Evolutionary conservation across 2,888 invertebrate genomes (phyloP).

Genomic region (Dolichomitus sp.): DNA sequence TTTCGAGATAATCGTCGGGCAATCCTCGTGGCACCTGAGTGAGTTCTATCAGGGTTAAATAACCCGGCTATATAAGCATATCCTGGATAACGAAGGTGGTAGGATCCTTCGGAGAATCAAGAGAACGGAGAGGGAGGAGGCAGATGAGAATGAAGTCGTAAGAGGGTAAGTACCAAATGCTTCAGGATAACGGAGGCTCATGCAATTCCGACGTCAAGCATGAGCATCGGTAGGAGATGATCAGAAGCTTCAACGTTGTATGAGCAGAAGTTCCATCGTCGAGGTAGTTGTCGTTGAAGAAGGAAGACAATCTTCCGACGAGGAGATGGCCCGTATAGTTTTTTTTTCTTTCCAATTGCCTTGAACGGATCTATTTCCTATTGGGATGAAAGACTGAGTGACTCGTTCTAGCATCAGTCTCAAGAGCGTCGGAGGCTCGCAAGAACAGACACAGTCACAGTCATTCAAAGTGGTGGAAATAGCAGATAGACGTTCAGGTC

Average conservation of each 20-base stretch:
- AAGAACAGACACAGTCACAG: conserved; percentile 14
- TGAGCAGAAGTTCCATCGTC: conserved; percentile 50
- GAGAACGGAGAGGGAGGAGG: not conserved
- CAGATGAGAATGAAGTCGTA: conserved; percentile 22
- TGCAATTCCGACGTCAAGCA: conserved; percentile 24
- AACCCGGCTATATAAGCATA: conserved; percentile 50
- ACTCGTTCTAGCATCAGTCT: not conserved
- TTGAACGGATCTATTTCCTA: conserved; percentile 84
- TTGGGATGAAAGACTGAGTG: conserved; percentile 68
- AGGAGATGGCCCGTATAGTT: conserved; percentile 82
- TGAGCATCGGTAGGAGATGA: conserved; percentile 62
- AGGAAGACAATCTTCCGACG: conserved; percentile 85
- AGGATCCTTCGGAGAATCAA: conserved; percentile 42
- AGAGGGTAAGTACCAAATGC: not conserved
- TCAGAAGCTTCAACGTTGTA: conserved; percentile 45
- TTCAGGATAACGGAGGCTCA: not conserved
- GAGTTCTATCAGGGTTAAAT: conserved; percentile 73
- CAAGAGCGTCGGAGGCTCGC: not conserved
- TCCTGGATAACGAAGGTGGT: conserved; percentile 46
- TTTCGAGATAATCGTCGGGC: conserved; percentile 84
- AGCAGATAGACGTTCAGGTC: conserved; percentile 22
- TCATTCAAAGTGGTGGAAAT: conserved; percentile 8
- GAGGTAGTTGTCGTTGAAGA: conserved; percentile 60
- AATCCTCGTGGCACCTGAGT: conserved; percentile 81
- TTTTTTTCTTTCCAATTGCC: conserved; percentile 63